Evolutionary conservation across 2,113 vertebrate species (phyloP).

Genomic region (Rhinopomastus cyanomelas): DNA sequence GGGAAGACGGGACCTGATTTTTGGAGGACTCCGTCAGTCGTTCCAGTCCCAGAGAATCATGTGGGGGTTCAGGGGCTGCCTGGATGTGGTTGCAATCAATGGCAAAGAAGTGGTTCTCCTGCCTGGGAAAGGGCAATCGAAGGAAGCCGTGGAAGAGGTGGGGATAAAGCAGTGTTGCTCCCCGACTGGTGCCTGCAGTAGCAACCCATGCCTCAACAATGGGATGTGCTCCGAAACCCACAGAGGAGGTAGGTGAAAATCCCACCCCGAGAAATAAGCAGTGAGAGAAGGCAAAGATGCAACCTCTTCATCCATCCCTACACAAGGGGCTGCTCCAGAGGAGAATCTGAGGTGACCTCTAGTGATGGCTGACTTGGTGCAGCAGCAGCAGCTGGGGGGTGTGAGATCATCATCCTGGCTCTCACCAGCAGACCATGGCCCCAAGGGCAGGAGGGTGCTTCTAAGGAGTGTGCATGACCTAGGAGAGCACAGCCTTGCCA

Average conservation of each 20-base stretch:
- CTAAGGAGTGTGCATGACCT: neutral
- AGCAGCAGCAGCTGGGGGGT: neutral
- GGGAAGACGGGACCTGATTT: slow-evolving; percentile 73
- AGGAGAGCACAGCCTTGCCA: neutral
- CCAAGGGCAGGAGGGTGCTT: neutral
- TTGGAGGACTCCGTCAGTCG: slow-evolving; percentile 71
- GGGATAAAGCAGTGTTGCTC: slow-evolving; percentile 85
- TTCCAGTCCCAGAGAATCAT: slow-evolving; percentile 32
- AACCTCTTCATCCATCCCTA: neutral
- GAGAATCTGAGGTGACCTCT: neutral
- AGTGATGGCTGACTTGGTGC: neutral
- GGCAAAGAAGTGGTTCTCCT: slow-evolving; percentile 72
- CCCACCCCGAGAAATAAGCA: neutral
- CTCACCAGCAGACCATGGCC: neutral
- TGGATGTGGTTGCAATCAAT: slow-evolving; percentile 82
- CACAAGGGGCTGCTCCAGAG: neutral
- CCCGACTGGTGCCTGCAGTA: slow-evolving; percentile 67
- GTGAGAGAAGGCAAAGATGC: neutral
- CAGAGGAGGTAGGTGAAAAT: slow-evolving; percentile 75
- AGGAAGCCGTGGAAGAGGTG: slow-evolving; percentile 72
- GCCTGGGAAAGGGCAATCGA: slow-evolving; percentile 41
- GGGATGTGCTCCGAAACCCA: slow-evolving; percentile 79
- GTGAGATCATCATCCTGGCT: slow-evolving; percentile 4
- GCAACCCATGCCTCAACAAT: slow-evolving; percentile 81
- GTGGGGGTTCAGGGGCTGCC: slow-evolving; percentile 84